A percentile compares a stretch with the other conserved stretches of the same genome.
Evolutionary conservation across 2,888 invertebrate genomes (phyloP).

Genomic region (Callyntrura guangdongensis): DNA sequence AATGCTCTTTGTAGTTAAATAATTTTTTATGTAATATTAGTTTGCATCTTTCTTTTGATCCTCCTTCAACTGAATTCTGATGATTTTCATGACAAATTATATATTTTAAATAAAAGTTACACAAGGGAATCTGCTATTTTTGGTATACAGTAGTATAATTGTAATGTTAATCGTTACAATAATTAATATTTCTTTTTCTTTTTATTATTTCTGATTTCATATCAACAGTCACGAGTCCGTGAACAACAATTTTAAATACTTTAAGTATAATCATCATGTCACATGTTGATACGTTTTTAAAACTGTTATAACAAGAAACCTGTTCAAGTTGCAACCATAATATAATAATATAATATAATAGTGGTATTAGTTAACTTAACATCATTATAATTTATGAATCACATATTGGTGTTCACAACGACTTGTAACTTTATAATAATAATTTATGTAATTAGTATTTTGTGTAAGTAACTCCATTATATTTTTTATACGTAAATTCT

Average conservation of each 20-base stretch:
- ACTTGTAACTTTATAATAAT: constrained; percentile 42
- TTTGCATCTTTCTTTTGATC: background rate
- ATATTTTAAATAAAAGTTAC: background rate
- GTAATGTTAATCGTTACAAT: background rate
- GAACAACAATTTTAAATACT: constrained; percentile 59
- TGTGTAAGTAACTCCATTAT: background rate
- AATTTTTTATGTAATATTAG: background rate
- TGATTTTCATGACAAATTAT: background rate
- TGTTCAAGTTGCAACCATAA: constrained; percentile 40
- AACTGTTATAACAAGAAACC: constrained; percentile 31
- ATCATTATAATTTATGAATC: constrained; percentile 66
- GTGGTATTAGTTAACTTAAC: constrained; percentile 29
- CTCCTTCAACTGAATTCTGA: background rate
- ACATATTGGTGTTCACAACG: constrained; percentile 77
- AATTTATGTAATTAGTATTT: background rate
- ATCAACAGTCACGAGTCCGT: constrained; percentile 36
- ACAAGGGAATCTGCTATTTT: constrained; percentile 2
- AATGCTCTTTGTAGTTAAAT: background rate
- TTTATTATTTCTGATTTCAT: background rate
- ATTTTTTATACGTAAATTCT: background rate
- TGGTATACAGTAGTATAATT: background rate
- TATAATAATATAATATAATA: constrained; percentile 32
- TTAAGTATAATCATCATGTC: constrained; percentile 10
- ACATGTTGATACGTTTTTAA: constrained; percentile 59
- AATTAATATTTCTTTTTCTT: background rate